A percentile compares a stretch with the other conserved stretches of the same genome.
Evolutionary conservation across 2,797 vertebrate species (phyloP).

Genomic region (Parauchenoglanis ngamensis): DNA sequence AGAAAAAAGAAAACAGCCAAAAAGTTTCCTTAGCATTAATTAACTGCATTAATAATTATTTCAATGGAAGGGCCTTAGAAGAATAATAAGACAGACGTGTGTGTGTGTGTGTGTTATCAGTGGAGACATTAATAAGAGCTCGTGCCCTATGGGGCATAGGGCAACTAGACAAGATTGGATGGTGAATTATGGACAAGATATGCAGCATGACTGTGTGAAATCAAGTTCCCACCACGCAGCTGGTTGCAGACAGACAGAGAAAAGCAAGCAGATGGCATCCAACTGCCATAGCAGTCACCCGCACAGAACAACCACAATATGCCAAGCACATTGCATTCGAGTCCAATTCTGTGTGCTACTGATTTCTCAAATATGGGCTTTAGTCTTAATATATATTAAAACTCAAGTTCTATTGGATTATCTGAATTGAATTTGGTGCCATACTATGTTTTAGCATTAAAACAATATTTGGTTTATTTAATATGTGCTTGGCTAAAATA

Average conservation of each 20-base stretch:
- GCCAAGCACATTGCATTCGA: conserved; percentile 43
- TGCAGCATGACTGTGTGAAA: conserved; percentile 46
- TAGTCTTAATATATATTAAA: background rate
- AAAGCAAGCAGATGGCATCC: conserved; percentile 68
- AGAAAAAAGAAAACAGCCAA: no score
- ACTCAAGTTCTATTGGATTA: background rate
- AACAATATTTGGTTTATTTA: background rate
- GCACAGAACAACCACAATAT: conserved; percentile 46
- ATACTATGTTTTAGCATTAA: background rate
- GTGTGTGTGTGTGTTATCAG: background rate
- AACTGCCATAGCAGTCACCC: conserved; percentile 57
- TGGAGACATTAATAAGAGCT: conserved; percentile 8
- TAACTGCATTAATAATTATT: no score
- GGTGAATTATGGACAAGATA: conserved; percentile 45
- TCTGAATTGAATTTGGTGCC: background rate
- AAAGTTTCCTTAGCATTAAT: no score
- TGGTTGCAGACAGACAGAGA: conserved; percentile 50
- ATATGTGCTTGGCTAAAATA: background rate
- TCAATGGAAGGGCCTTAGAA: no score
- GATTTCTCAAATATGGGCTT: conserved; percentile 51
- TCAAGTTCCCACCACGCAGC: conserved; percentile 54
- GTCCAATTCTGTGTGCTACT: conserved; percentile 18
- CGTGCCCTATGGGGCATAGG: background rate
- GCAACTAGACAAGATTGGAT: conserved; percentile 40
- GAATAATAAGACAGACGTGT: no score